Evolutionary conservation across 2,113 vertebrate species (phyloP).

Genomic region (Dasyornis broadbenti): DNA sequence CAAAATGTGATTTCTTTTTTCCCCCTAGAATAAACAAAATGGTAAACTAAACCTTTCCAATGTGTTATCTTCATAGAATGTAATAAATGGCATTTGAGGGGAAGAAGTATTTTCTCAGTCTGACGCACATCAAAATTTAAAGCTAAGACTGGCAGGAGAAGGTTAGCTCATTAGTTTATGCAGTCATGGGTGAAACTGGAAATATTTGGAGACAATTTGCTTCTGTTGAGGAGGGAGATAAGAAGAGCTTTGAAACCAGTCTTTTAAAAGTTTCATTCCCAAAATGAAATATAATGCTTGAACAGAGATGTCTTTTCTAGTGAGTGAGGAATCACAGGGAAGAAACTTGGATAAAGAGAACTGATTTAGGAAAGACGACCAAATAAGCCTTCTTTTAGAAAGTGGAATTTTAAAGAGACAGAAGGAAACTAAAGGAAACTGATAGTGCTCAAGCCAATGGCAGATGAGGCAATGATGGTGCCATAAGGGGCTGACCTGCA

Average conservation of each 20-base stretch:
- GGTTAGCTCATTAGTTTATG: slow-evolving; percentile 21
- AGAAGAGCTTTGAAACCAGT: slow-evolving; percentile 37
- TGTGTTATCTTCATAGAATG: neutral
- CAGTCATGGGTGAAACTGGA: slow-evolving; percentile 30
- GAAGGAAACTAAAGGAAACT: neutral
- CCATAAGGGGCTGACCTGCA: neutral
- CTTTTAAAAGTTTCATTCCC: slow-evolving; percentile 34
- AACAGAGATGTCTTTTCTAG: neutral
- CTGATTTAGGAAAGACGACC: neutral
- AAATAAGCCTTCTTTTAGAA: neutral
- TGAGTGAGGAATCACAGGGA: neutral
- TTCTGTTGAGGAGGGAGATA: slow-evolving; percentile 18
- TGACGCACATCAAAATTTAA: neutral
- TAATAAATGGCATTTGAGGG: neutral
- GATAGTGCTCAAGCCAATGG: neutral
- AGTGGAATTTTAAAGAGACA: neutral
- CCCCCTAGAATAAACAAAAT: neutral
- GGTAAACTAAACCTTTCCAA: neutral
- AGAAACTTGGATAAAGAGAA: neutral
- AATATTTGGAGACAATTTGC: slow-evolving; percentile 42
- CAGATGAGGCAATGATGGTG: neutral
- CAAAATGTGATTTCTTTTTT: neutral
- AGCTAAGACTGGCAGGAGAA: neutral
- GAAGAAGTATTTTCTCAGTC: neutral
- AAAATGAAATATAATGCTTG: slow-evolving; percentile 23